phyloP scores from a whole-genome alignment of 2,113 vertebrate genomes.

The Sinocyclocheilus grahami region DNA sequence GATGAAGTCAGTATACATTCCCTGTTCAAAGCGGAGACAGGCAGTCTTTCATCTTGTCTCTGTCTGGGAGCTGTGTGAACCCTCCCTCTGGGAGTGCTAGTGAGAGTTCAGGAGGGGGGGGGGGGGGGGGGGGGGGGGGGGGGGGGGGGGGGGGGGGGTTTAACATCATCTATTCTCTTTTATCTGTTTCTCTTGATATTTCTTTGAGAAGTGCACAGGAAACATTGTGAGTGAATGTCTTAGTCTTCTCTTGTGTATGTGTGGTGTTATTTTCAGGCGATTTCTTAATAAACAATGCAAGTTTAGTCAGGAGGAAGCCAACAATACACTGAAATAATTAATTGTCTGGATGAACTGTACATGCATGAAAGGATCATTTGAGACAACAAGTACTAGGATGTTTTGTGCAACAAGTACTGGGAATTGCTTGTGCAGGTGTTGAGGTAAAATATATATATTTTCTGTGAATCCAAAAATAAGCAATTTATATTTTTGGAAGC shows the following conservation, averaged over 20 bases:
- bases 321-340: neutral
- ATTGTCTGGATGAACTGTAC: neutral
- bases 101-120: conserved; percentile 61
- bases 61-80: conserved; percentile 49
- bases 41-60: conserved; percentile 57
- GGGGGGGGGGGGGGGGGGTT: conserved; percentile 53
- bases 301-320: neutral
- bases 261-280: neutral
- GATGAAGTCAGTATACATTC: conserved; percentile 42
- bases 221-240: neutral
- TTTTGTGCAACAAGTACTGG: conserved; percentile 1
- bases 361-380: neutral
- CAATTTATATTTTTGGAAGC: neutral
- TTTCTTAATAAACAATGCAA: neutral
- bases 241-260: conserved; percentile 31
- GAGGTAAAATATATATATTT: neutral
- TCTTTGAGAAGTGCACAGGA: neutral
- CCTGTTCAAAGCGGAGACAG: conserved; percentile 56
- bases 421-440: neutral
- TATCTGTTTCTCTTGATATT: conserved; percentile 57
- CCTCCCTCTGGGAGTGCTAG: conserved; percentile 64
- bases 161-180: conserved; percentile 51
- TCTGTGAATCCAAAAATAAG: neutral
- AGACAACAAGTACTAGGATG: neutral
- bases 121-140: conserved; percentile 52